These are phyloP conservation scores for Anthoscopus minutus DNA, from an alignment of 2,113 vertebrate genomes.

Conservation along the genomic window DNA sequence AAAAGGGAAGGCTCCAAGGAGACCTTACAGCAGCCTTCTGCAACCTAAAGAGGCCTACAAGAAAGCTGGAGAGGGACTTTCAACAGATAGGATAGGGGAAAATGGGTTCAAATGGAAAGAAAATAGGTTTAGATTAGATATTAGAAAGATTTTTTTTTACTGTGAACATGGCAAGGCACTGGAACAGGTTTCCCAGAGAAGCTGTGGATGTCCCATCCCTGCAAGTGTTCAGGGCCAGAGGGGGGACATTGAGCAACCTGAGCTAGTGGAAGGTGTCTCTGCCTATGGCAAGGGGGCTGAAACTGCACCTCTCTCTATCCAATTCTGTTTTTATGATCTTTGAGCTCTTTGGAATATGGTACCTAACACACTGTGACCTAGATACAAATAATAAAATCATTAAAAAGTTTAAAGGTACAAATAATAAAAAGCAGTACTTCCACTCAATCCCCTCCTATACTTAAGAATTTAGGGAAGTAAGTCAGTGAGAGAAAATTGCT, in stretches of 20 bases:
- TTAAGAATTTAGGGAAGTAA: background rate
- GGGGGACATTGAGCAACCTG: background rate
- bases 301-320: background rate
- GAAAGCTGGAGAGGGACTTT: background rate
- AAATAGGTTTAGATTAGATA: background rate
- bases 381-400: background rate
- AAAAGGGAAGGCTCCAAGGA: background rate
- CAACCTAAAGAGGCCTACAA: background rate
- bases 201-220: background rate
- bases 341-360: background rate
- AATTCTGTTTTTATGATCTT: background rate
- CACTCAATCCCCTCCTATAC: background rate
- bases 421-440: background rate
- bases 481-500: background rate
- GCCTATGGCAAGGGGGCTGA: background rate
- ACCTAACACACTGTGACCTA: background rate
- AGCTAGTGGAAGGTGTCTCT: background rate
- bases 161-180: background rate
- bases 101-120: background rate
- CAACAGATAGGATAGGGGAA: rapidly evolving
- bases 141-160: background rate
- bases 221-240: background rate
- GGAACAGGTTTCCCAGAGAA: background rate
- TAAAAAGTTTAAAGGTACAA: background rate
- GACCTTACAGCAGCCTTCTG: background rate